Evolutionary conservation across 2,113 vertebrate genomes (phyloP).

Genomic region (Mus musculus): DNA sequence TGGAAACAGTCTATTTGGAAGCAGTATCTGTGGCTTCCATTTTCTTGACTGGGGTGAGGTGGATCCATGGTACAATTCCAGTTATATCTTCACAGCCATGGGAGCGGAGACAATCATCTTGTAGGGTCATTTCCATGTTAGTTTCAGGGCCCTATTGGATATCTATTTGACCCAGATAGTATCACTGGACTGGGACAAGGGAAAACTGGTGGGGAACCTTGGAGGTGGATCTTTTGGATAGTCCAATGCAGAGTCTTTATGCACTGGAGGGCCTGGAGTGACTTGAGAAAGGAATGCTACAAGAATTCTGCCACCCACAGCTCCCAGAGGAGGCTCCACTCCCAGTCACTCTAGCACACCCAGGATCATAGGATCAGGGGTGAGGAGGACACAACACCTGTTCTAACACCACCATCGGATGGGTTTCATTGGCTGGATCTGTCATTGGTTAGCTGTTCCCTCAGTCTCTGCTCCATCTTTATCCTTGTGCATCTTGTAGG

Average conservation of each 20-base stretch:
- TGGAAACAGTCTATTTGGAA: not conserved
- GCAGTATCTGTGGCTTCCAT: not conserved
- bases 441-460: no score
- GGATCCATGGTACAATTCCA: not conserved
- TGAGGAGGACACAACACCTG: no score
- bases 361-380: no score
- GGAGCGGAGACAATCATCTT: not conserved
- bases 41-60: not conserved
- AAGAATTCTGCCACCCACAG: not conserved
- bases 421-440: no score
- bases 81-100: not conserved
- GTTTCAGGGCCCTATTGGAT: not conserved
- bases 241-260: not conserved
- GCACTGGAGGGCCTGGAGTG: not conserved
- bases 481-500: no score
- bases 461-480: no score
- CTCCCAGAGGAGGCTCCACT: no score
- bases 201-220: not conserved
- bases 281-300: not conserved
- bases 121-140: not conserved
- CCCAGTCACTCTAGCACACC: no score
- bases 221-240: not conserved
- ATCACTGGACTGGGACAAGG: not conserved
- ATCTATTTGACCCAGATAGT: not conserved
- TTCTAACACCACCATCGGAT: no score